Base-by-base conservation (phyloP, 2,888 invertebrate species). In the Ethmia dodecea region DNA sequence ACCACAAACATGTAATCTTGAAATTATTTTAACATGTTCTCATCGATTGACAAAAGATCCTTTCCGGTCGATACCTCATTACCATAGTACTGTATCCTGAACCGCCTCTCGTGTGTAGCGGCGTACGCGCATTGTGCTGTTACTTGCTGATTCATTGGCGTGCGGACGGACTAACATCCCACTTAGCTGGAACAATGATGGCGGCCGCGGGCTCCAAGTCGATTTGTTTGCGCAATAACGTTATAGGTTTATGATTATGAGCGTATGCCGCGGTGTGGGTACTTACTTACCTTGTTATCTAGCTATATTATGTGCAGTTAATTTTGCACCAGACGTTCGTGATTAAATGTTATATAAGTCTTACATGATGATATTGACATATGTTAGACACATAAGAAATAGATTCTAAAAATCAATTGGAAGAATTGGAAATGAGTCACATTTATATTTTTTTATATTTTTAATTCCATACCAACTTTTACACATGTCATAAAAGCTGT, bases 91-190 rank as follows among this genome's bases (percentile, higher is more conserved):
- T 35, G 50, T 47, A 50, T 62, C 58, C 55, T 49, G 53, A 47
- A 47, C 64, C 65, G 63, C 65, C 68, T 53, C 45, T 60, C 52
- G 51, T 65, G 51, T 67, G 65, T 66, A 54, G 45, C 33, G 36
- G n/a, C n/a, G n/a, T 38, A 45, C n/a, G 29, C 8, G 26, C 18
- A 28, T 34, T 34, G 45, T 40, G 41, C 34, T 42, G 45, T 26
- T 48, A 47, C 36, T 44, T 63, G 70, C 65, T 68, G 63, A 70
- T 59, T 67, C 68, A 67, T 53, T 47, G 45, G n/a, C n/a, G n/a
- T n/a, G n/a, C n/a, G n/a, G n/a, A 42, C 49, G 40, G 54, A 55
- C 31, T 53, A 58, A 52, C 63, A 50, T 33, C 60, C 65, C 64
- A 68, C 60, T 64, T 31, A 14, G 42, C 42, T 48, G 38, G 48